A percentile compares a stretch with the other conserved stretches of the same genome.
These are phyloP conservation scores for Phalangium opilio DNA, from an alignment of 2,888 invertebrate genomes.

Conservation along the genomic window DNA sequence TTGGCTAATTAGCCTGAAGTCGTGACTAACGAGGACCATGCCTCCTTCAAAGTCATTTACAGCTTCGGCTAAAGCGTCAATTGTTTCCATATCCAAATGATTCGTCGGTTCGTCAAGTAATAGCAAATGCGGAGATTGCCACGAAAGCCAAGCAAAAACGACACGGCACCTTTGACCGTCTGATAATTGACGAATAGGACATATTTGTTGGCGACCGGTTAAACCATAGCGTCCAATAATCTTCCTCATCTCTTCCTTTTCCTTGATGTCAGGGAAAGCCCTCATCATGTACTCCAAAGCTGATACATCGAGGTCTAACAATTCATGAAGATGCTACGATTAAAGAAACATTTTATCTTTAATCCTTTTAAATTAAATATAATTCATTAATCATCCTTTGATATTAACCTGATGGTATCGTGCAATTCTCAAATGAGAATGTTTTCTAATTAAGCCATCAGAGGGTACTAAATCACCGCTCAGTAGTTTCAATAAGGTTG, in stretches of 20 bases:
- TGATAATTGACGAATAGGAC: conserved; percentile 82
- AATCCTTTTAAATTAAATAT: too few species aligned
- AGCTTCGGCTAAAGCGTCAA: conserved; percentile 93
- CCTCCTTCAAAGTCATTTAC: conserved; percentile 96
- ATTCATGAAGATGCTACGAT: conserved; percentile 71
- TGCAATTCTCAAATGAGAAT: conserved; percentile 92
- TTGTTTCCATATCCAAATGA: conserved; percentile 95
- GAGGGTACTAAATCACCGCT: conserved; percentile 87
- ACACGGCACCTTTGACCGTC: conserved; percentile 98
- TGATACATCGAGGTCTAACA: conserved; percentile 81
- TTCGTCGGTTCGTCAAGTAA: conserved; percentile 63
- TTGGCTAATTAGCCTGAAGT: conserved; percentile 97
- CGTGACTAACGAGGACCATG: conserved; percentile 98
- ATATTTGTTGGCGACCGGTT: conserved; percentile 89
- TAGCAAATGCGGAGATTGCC: conserved; percentile 89
- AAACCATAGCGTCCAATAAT: conserved; percentile 96
- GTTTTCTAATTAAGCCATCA: conserved; percentile 93
- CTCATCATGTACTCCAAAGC: conserved; percentile 98
- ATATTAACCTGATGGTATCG: conserved; percentile 90
- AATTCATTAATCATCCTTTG: too few species aligned
- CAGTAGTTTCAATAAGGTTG: conserved; percentile 85
- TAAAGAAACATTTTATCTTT: not conserved
- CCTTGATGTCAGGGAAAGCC: conserved; percentile 89
- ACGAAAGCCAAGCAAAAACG: conserved; percentile 95
- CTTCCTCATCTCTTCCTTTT: conserved; percentile 96